These are phyloP conservation scores for Mesopsocus fuscifrons DNA, from an alignment of 2,888 invertebrate species.

Conservation along the genomic window DNA sequence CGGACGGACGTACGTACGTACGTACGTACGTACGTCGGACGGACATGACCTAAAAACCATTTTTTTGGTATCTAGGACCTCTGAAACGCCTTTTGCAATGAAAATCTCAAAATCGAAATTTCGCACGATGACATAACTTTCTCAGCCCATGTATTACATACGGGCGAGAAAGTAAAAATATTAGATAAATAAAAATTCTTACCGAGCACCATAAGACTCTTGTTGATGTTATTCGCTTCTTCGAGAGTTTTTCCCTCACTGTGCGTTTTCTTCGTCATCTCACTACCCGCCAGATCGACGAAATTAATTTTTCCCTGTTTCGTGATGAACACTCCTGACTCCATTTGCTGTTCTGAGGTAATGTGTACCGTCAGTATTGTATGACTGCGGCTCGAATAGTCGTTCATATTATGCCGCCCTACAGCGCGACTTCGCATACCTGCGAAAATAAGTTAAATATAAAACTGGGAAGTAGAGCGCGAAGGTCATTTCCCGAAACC, in stretches of 20 bases:
- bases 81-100: too few relatives aligned
- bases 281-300: constrained; percentile 91
- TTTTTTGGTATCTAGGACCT: too few relatives aligned
- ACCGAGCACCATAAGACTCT: constrained; percentile 87
- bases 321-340: constrained; percentile 66
- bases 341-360: constrained; percentile 58
- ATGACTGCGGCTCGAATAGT: constrained; percentile 82
- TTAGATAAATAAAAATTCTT: constrained; percentile 19
- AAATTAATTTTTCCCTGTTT: constrained; percentile 90
- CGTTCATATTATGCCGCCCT: constrained; percentile 83
- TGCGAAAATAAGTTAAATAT: constrained; percentile 22
- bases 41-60: too few relatives aligned
- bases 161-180: too few relatives aligned
- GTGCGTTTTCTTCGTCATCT: constrained; percentile 82
- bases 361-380: constrained; percentile 81
- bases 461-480: too few relatives aligned
- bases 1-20: too few relatives aligned
- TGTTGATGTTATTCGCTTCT: constrained; percentile 92
- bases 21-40: too few relatives aligned
- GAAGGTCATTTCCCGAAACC: too few relatives aligned
- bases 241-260: constrained; percentile 75
- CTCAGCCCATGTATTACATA: too few relatives aligned
- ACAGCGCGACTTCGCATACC: constrained; percentile 81
- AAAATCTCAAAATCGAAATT: too few relatives aligned
- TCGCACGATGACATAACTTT: too few relatives aligned